Evolutionary conservation across 2,797 vertebrate species (phyloP).

Genomic region (Tauraco hartlaubi): DNA sequence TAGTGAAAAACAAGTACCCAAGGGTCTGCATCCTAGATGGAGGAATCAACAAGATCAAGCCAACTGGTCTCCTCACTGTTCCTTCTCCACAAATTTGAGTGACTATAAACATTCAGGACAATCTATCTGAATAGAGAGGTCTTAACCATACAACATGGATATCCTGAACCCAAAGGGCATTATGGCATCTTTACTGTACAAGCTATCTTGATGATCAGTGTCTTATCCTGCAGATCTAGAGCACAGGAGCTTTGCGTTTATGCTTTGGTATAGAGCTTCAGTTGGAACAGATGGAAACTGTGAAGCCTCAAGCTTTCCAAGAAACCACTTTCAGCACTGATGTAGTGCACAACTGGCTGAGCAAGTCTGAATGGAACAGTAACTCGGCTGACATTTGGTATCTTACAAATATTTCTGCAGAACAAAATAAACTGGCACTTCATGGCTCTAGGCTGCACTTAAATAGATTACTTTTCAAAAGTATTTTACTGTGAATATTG

Average conservation of each 20-base stretch:
- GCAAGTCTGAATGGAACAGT: background rate
- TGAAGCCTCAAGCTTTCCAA: slow-evolving; percentile 18
- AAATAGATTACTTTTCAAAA: background rate
- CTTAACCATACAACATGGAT: background rate
- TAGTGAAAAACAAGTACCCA: slow-evolving; percentile 92
- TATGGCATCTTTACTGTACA: background rate
- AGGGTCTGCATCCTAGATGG: slow-evolving; percentile 94
- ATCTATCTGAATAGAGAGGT: background rate
- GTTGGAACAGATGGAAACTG: background rate
- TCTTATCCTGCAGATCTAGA: background rate
- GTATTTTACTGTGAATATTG: slow-evolving; percentile 33
- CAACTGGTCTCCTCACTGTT: slow-evolving; percentile 93
- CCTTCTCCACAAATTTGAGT: slow-evolving; percentile 95
- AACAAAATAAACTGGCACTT: background rate
- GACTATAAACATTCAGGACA: background rate
- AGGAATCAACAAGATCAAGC: slow-evolving; percentile 97
- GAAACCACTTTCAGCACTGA: background rate
- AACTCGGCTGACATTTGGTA: background rate
- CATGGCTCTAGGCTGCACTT: background rate
- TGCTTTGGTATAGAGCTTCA: background rate
- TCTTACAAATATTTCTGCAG: background rate
- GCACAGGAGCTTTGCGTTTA: background rate
- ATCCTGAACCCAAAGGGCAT: background rate
- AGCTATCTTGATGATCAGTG: background rate
- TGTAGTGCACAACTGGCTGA: slow-evolving; percentile 8